Evolutionary conservation across 2,888 invertebrate species (phyloP), one percentile per base, ranked within the genome.

Genomic region (Parnassius mnemosyne): DNA sequence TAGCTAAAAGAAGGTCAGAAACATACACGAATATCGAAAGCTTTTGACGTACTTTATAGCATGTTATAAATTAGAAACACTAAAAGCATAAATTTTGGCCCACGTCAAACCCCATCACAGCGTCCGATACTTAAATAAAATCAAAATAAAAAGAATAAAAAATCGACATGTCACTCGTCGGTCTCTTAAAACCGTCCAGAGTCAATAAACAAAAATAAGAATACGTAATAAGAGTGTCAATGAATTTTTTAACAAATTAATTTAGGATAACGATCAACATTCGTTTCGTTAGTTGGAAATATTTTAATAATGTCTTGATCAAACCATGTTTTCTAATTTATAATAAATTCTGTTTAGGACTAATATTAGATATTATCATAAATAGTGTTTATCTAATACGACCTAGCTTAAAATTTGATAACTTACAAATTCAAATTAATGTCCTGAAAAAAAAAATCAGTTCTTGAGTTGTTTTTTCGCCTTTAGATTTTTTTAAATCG

Each of bases 31-130:
- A 72, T 75, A 78, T 81, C 78, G 83, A 82, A 74, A 76, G 76
- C 77, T 85, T 86, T 84, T 83, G 80, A 80, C 77, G 84, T 83
- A 80, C 80, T 89, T 88, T 90, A 89, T 77, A 78, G 73, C 79
- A 66, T 64, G 66, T 75, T 72, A 83, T 89, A 89, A 90, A 89
- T 90, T 85, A 88, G 80, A 83, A 74, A 77, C 70, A 83, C 83
- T 76, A 85, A 87, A 87, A 89, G 84, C 80, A 87, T 90, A 89
- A 89, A 90, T 90, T 85, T 87, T 77, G 70, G 72, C 71, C 76
- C 79, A 84, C 83, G 84, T 85, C 86, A 85, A 85, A 85, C 84
- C 83, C 81, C 82, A 85, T 85, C 84, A 83, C 83, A 49, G 83
- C 83, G 85, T 85, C 84, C 84, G 83, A 85, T 82, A 78, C 74